phyloP scores from a whole-genome alignment of 2,797 vertebrate species.

The Chlorospingus semifuscus region DNA sequence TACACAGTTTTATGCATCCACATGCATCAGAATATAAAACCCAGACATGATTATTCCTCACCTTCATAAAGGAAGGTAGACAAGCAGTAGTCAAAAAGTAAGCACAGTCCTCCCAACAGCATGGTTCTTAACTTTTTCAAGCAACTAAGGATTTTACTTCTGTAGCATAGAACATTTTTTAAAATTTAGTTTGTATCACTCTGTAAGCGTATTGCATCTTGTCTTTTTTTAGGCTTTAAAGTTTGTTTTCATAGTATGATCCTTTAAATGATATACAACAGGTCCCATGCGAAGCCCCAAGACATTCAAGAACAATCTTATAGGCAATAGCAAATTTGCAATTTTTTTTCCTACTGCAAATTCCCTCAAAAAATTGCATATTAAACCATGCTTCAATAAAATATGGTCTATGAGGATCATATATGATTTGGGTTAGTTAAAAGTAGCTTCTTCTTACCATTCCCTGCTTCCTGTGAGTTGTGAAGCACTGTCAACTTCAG shows the following conservation, averaged over 20 bases:
- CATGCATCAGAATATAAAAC: background rate
- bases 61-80: background rate
- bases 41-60: background rate
- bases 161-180: background rate
- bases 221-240: background rate
- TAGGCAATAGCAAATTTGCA: background rate
- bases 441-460: background rate
- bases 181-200: background rate
- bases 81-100: background rate
- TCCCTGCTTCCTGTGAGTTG: background rate
- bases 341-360: background rate
- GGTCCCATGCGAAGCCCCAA: background rate
- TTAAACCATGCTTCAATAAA: background rate
- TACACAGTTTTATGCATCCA: background rate
- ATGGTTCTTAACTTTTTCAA: background rate
- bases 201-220: background rate
- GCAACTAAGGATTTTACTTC: background rate
- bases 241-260: background rate
- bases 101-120: background rate
- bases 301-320: background rate
- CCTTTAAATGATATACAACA: background rate
- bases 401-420: background rate
- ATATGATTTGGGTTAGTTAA: background rate
- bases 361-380: background rate
- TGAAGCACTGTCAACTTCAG: background rate